Percentiles rank a stretch among this genome's conserved stretches.
Evolutionary conservation across 2,888 invertebrate species (phyloP).

Genomic region (Drosophila fulvimacula): DNA sequence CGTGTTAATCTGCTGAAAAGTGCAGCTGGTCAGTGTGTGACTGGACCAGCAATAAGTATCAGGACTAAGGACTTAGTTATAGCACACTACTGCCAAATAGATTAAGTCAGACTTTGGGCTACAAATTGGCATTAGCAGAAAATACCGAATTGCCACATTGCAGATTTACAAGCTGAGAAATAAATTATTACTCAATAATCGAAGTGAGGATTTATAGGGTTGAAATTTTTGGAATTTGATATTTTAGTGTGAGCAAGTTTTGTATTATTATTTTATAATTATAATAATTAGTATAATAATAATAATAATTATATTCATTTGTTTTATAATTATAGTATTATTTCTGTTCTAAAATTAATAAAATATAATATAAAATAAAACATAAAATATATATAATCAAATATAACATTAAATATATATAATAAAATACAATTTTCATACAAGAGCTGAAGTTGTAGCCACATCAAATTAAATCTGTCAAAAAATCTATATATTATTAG

Average conservation of each 20-base stretch:
- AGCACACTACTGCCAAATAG: constrained; percentile 20
- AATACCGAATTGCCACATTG: background rate
- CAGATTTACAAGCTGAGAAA: background rate
- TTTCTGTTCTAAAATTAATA: no score
- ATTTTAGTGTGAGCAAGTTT: background rate
- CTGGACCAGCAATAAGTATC: constrained; percentile 4
- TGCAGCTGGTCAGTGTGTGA: constrained; percentile 9
- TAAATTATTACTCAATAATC: background rate
- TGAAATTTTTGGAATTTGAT: background rate
- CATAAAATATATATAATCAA: no score
- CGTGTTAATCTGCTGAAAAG: constrained; percentile 56
- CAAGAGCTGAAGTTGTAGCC: no score
- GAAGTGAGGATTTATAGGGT: background rate
- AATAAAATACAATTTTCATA: no score
- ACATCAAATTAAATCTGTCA: no score
- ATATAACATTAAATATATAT: no score
- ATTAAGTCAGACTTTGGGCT: background rate
- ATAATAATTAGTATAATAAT: no score
- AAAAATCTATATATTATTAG: no score
- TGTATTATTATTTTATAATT: no score
- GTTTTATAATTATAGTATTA: no score
- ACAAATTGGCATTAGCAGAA: background rate
- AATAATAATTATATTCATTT: no score
- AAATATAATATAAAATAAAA: no score
- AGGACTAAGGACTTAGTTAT: constrained; percentile 13